Conservation (phyloP, 2,113 vertebrate genomes). For the Hepsetus odoe region DNA sequence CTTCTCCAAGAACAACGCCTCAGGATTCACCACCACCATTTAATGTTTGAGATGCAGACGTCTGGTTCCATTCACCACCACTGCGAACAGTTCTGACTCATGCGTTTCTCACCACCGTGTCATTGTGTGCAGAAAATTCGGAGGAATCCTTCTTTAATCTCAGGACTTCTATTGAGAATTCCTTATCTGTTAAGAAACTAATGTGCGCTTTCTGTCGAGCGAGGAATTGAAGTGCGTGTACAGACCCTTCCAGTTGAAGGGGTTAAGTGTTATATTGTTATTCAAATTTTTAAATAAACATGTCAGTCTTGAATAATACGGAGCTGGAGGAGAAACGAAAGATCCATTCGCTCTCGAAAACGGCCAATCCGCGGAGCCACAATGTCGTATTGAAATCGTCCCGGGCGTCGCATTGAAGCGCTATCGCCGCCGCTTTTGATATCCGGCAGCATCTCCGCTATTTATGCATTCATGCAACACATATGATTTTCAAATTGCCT, state of each 20-base stretch:
- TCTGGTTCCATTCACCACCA: no score
- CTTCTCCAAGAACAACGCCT: no score
- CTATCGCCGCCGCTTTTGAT: conserved; percentile 62
- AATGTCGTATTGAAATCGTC: conserved; percentile 61
- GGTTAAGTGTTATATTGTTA: conserved; percentile 20
- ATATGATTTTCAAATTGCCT: conserved; percentile 73
- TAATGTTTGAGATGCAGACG: no score
- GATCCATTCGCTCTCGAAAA: neutral
- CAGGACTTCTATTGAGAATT: no score
- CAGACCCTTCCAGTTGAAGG: neutral
- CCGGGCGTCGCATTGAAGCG: conserved; percentile 52
- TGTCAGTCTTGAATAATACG: conserved; percentile 25
- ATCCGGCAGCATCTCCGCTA: conserved; percentile 63
- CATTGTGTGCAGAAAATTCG: no score
- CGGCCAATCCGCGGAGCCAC: conserved; percentile 9
- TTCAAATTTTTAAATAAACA: conserved; percentile 18
- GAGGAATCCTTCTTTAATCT: no score
- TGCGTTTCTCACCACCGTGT: no score
- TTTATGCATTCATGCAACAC: conserved; percentile 72
- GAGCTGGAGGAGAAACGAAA: neutral
- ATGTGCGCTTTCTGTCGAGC: no score
- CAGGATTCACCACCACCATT: no score
- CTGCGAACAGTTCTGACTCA: no score
- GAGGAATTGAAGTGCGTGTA: no score
- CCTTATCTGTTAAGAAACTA: no score